A percentile compares a stretch with the other conserved stretches of the same genome.
These are phyloP conservation scores for Illadopsis cleaveri DNA, from an alignment of 2,113 vertebrate species.

Conservation along the genomic window DNA sequence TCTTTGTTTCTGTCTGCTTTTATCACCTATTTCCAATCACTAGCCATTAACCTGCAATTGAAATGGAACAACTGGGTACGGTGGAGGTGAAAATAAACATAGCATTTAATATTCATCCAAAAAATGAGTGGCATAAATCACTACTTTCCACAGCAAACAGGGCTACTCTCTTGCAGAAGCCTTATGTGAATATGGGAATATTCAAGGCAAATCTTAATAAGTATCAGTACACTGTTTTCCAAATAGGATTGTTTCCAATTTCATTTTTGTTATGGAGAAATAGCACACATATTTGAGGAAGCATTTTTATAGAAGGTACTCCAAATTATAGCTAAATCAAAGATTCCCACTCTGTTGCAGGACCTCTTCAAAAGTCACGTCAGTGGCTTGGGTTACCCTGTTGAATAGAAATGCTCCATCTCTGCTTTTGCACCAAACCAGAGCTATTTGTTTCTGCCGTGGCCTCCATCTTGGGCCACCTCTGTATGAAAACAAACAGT, in stretches of 20 bases:
- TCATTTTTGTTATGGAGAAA: not conserved
- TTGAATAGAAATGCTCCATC: not conserved
- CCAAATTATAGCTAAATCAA: not conserved
- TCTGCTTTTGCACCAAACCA: not conserved
- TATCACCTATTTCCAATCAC: not conserved
- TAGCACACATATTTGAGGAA: not conserved
- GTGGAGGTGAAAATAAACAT: not conserved
- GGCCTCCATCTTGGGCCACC: not conserved
- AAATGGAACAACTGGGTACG: not conserved
- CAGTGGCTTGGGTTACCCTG: not conserved
- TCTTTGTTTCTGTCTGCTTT: not conserved
- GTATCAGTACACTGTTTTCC: not conserved
- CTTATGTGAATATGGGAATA: not conserved
- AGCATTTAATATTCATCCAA: not conserved
- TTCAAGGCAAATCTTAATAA: not conserved
- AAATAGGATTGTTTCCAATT: not conserved
- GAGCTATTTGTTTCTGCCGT: not conserved
- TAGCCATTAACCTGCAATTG: not conserved
- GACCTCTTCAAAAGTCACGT: not conserved
- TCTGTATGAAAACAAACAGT: conserved; percentile 38
- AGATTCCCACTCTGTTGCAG: not conserved
- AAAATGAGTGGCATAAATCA: not conserved
- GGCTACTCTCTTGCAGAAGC: not conserved
- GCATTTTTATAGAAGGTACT: not conserved
- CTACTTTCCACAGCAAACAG: not conserved